Conservation (phyloP, 2,797 vertebrate species). For the Ptychobarbus kaznakovi region DNA sequence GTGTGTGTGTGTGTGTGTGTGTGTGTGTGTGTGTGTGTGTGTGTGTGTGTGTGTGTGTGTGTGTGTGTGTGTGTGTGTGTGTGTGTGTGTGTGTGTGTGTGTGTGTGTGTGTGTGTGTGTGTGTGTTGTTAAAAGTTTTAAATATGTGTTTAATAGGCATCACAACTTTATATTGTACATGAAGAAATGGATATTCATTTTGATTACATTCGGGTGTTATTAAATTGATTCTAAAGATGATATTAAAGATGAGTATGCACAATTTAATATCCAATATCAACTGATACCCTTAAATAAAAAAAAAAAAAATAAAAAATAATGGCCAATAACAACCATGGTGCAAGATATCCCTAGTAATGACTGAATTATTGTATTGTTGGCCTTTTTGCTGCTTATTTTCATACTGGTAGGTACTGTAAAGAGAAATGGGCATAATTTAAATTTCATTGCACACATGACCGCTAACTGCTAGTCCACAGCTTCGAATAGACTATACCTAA, state of each 20-base stretch:
- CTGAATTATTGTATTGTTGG: not conserved
- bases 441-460: constrained; percentile 16
- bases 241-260: not conserved
- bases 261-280: not conserved
- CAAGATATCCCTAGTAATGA: not conserved
- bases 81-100: too few species aligned
- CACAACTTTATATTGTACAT: not conserved
- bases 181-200: not conserved
- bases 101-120: too few species aligned
- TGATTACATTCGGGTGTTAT: not conserved
- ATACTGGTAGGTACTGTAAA: not conserved
- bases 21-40: too few species aligned
- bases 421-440: not conserved
- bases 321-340: not conserved
- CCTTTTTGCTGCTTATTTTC: not conserved
- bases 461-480: too few species aligned
- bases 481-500: not conserved
- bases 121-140: too few species aligned
- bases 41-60: too few species aligned
- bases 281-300: not conserved
- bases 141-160: not conserved
- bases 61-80: too few species aligned
- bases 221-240: not conserved
- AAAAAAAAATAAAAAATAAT: not conserved
- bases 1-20: too few species aligned